Evolutionary conservation across 2,888 invertebrate genomes (phyloP), one percentile per base, ranked within the genome.

Genomic region (Netelia melanura): DNA sequence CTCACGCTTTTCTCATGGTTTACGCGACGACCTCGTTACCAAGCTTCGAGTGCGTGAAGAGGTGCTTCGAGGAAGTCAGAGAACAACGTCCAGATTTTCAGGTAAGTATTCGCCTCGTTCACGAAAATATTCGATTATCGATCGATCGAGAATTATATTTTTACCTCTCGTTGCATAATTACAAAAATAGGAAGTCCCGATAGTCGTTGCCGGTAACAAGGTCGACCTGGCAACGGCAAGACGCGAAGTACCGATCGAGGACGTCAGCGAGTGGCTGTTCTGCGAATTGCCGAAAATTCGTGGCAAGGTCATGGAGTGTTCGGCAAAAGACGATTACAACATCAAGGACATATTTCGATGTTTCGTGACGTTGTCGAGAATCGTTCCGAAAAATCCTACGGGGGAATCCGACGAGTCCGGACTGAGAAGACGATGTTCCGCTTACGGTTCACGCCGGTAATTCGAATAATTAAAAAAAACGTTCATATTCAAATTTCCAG

Each of bases 151-250:
- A 62, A 62, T 67, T 58, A 58, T n/a, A 23, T 65, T 74, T 48
- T 14, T 72, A 10, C 9, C 70, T 78, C 21, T 62, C 44, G 11
- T 68, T 54, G 68, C 17, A 48, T 67, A 11, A 44, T 14, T 14
- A 25, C 14, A 58, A 58, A 74, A 56, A 83, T 95, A 97, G 95
- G 97, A 97, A 89, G 96, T 98, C 83, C 98, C 98, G 52, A 97
- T 97, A 90, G 97, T 98, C 44, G 96, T 98, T 78, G 97, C 97
- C 14, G 98, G 98, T 77, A 98, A 98, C 94, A 98, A 98, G 94
- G 95, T 96, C 86, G 98, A 98, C 93, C 94, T 97, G 82, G 96
- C 97, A 10, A 94, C 95, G 87, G 96, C 96, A 81, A 96, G 96
- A 90, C 93, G 96, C 78, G 96, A 97, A 94, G 96, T 97, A 80